Percentiles rank a stretch among this genome's conserved stretches.
Evolutionary conservation across 2,888 invertebrate species (phyloP).

Genomic region (Ypsolopha sequella): DNA sequence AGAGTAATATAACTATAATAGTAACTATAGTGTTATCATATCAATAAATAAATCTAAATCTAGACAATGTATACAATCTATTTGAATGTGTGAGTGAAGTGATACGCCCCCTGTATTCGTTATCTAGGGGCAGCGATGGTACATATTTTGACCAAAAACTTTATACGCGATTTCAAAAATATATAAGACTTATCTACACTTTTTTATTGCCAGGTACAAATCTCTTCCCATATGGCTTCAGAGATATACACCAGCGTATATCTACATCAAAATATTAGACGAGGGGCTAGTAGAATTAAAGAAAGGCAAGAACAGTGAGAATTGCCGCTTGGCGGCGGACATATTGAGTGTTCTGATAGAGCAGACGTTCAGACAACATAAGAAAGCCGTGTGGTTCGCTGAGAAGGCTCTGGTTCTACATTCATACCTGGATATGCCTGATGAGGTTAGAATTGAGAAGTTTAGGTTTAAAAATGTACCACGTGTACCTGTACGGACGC

Average conservation of each 20-base stretch:
- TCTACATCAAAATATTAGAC: constrained; percentile 47
- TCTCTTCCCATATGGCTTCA: constrained; percentile 64
- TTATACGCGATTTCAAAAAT: background rate
- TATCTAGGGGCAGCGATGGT: background rate
- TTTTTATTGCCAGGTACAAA: constrained; percentile 26
- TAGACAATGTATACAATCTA: no score
- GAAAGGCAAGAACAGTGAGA: constrained; percentile 21
- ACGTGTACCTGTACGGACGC: background rate
- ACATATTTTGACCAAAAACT: no score
- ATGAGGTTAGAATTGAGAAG: constrained; percentile 26
- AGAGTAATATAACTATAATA: no score
- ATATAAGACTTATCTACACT: background rate
- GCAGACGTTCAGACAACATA: constrained; percentile 60
- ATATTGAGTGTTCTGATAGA: constrained; percentile 60
- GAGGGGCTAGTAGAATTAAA: constrained; percentile 47
- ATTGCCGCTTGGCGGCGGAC: constrained; percentile 50
- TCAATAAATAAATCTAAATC: no score
- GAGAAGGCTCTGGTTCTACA: constrained; percentile 74
- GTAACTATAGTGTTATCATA: no score
- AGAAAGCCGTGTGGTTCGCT: constrained; percentile 67
- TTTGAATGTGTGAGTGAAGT: no score
- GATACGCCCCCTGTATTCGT: background rate
- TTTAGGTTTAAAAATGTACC: background rate
- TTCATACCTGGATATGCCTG: constrained; percentile 25
- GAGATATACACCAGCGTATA: constrained; percentile 67